Base-by-base conservation (phyloP, 2,888 invertebrate species). In the Philereme vetulata region DNA sequence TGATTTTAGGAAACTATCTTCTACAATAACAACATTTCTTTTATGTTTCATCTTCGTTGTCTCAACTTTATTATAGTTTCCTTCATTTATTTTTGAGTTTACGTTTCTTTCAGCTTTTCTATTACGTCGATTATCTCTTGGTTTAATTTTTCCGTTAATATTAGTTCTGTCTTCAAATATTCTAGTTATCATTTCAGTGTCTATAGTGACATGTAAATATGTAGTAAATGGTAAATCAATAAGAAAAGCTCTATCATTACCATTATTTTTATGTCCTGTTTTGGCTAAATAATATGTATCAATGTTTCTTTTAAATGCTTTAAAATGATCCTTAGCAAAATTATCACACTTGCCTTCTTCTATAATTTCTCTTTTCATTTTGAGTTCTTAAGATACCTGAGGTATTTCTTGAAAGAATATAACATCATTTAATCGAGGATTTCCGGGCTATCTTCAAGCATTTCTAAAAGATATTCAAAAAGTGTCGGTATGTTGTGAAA, bases 401-500 rank as follows among this genome's bases (percentile, higher is more conserved):
- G 36, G 11, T 7, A 8, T 11, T 58, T 56, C 54, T 71, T 67
- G 71, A 44, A 84, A 83, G 0, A 75, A 62, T 0, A 66, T 66
- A 4, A 76, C 51, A 34, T 86, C 80, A 36, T 70, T 35, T 64
- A 78, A 65, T 86, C 88, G 11, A 86, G 68, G 10, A 85, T 72
- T 70, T 84, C 80, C 1, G 85, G 85, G 53, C 72, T 78, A 4
- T 80, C 73, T 56, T 82, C 75, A 8, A 88, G 65, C 3, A 76
- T 71, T 36, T 77, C 74, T 34, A 85, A 57, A 8, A 88, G 64
- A 47, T 83, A 80, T 65, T 86, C 81, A 54, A 85, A 83, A 0
- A 86, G 38, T 8, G 72, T 62, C n/a, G 88, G 86, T 43, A 87
- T 74, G 11, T 72, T 81, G 64, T 67, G 70, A 51, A 85, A 84